Base-by-base conservation (phyloP, 2,113 vertebrate genomes). In the Vireo altiloquus region DNA sequence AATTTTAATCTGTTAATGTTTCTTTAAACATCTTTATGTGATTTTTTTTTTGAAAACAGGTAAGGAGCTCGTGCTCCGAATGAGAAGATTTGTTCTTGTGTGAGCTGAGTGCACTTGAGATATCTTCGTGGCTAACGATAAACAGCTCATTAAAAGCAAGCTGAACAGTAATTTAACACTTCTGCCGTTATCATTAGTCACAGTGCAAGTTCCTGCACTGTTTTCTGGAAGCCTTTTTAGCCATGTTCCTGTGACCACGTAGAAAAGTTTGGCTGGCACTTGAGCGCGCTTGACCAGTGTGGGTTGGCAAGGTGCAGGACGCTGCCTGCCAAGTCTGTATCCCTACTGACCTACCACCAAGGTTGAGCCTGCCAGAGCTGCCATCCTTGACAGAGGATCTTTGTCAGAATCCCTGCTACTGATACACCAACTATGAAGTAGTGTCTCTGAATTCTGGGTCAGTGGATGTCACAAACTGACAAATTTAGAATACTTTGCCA, bases 401-500 rank as follows among this genome's bases (percentile, higher is more conserved):
- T 97, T 96, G 94, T 96, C 96, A 91, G 50, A 72, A 33, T 64
- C 33, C 47, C 95, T 96, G 96, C 93, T 79, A 72, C 90, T 86
- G 92, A 93, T 96, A 83, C 84, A 95, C 89, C 91, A 95, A 9
- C 95, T 96, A 95, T 96, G 95, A 96, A 95, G 90, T 95, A 96
- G 95, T 96, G 94, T 96, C 96, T 97, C 95, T 95, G 87, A 92
- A 94, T 97, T 97, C 97, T 97, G 96, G 96, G 94, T 96, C 95
- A 96, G 79, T 94, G 93, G 14, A 84, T 97, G 94, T 96, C 94
- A 95, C 95, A 96, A 94, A 95, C 94, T 92, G 94, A 96, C 96
- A 96, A 96, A 95, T 96, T 92, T 93, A 96, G 95, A 96, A 87
- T 89, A 89, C 90, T 96, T 97, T 76, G 65, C 90, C 72, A 47